A percentile compares a stretch with the other conserved stretches of the same genome.
These are phyloP conservation scores for Orthosia incerta DNA, from an alignment of 2,888 invertebrate genomes.

Conservation along the genomic window DNA sequence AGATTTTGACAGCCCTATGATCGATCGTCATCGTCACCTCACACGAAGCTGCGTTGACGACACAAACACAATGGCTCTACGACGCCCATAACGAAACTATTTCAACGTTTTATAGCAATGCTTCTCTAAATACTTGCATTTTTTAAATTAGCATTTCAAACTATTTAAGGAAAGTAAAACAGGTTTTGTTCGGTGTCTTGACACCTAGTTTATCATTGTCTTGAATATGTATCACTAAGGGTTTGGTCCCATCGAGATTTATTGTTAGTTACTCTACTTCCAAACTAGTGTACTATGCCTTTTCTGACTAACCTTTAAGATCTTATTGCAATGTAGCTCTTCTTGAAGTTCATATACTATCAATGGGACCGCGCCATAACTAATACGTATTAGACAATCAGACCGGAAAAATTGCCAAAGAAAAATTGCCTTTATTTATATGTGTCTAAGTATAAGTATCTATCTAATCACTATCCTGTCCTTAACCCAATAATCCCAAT, in stretches of 20 bases:
- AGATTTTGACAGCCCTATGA: slow-evolving; percentile 29
- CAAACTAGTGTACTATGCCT: no score
- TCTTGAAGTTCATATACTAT: no score
- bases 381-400: no score
- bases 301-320: no score
- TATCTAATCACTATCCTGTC: not conserved
- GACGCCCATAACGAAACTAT: slow-evolving; percentile 43
- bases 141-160: slow-evolving; percentile 15
- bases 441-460: not conserved
- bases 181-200: not conserved
- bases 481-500: not conserved
- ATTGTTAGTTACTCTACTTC: no score
- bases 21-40: slow-evolving; percentile 43
- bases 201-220: not conserved
- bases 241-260: no score
- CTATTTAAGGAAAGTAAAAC: not conserved
- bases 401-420: no score
- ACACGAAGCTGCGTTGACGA: slow-evolving; percentile 56
- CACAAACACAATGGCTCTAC: slow-evolving; percentile 60
- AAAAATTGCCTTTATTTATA: no score
- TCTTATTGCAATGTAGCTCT: no score
- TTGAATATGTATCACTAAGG: no score
- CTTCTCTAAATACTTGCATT: slow-evolving; percentile 22
- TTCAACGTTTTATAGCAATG: slow-evolving; percentile 43
- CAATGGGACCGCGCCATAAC: no score